Percentiles rank a stretch among this genome's conserved stretches.
phyloP scores from a whole-genome alignment of 2,113 vertebrate genomes.

The Pelusios castaneus region DNA sequence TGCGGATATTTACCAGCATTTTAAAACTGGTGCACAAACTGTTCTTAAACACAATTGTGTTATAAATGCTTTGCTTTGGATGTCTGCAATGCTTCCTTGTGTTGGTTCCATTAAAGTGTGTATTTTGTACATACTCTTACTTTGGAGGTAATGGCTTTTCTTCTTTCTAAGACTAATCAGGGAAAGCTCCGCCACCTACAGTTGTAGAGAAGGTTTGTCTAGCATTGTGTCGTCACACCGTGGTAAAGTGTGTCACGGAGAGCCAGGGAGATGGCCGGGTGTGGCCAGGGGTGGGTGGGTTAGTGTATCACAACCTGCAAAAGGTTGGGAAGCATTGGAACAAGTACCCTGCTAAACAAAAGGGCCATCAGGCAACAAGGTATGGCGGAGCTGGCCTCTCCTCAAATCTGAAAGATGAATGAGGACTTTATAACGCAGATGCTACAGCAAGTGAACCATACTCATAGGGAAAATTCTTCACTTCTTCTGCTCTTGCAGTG shows the following conservation, averaged over 20 bases:
- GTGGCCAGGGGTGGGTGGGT: no score
- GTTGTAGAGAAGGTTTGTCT: no score
- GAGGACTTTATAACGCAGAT: background rate
- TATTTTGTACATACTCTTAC: rapidly evolving
- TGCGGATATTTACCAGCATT: background rate
- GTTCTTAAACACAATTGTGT: background rate
- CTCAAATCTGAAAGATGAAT: background rate
- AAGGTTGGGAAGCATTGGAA: no score
- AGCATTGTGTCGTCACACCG: no score
- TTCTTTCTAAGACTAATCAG: background rate
- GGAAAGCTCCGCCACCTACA: background rate
- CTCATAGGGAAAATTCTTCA: background rate
- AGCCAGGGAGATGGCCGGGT: no score
- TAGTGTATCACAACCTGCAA: no score
- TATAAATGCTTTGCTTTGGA: background rate
- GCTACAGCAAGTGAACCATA: background rate
- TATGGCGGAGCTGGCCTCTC: background rate
- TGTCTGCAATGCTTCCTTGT: background rate
- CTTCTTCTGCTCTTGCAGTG: background rate
- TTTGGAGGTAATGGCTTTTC: background rate
- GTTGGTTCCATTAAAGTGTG: background rate
- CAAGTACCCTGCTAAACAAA: background rate
- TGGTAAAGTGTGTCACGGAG: no score
- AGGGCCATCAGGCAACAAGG: background rate
- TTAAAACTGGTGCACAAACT: background rate